Evolutionary conservation across 2,113 vertebrate genomes (phyloP), one percentile per base, ranked within the genome.

Genomic region (Hyperopisus bebe): DNA sequence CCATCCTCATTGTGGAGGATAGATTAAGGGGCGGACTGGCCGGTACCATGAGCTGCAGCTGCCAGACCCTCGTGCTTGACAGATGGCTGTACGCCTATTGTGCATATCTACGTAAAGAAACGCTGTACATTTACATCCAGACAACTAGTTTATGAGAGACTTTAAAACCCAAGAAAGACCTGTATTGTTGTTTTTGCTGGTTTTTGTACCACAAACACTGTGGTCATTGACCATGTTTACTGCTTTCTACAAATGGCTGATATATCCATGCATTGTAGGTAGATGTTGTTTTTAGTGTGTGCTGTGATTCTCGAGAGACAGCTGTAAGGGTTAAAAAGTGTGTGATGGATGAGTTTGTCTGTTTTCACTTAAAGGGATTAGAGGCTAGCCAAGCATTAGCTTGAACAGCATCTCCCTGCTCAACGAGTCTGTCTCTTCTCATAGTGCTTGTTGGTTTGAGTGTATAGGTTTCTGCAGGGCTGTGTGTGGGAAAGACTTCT

Each of bases 271-370:
- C 62, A 31, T 70, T 70, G n/a, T 31, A 70, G 62, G 62, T 31
- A 31, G 62, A 70, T 70, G 62, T 13, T 27, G n/a, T 31, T 31
- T 27, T 70, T 31, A 13, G n/a, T 70, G 62, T 70, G 62, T 70
- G 13, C 9, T 31, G n/a, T 46, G 62, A 87, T 27, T 86, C 46
- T 55, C 9, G 55, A 70, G 87, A 88, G 62, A 88, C 48, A 51
- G 35, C 42, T 88, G 42, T 24, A 31, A n/a, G 55, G 39, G 9
- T 88, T 46, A 44, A 47, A 70, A 70, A 44, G 21, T 74, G 85
- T 77, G 84, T 86, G 89, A 87, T 87, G 83, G 86, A 74, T 84
- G 55, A 51, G 46, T 70, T 90, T 86, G 74, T 35, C 70, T 82
- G 89, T 46, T 46, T 83, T 82, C 35, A 53, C 19, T 88, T 46